These are phyloP conservation scores for Pimephales promelas DNA, from an alignment of 2,113 vertebrate species.

Conservation along the genomic window DNA sequence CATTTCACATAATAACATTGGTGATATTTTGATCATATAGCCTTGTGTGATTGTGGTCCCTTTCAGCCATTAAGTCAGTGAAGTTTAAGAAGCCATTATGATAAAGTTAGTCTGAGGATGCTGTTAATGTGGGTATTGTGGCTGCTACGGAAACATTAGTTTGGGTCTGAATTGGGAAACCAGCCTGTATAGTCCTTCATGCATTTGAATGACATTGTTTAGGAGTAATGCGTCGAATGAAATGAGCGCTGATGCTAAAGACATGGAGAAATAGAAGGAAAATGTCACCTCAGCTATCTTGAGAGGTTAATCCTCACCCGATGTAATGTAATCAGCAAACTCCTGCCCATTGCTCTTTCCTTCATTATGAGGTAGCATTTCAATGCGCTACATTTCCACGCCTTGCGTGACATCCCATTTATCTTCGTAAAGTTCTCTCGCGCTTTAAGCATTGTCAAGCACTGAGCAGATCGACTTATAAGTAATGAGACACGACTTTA, in stretches of 20 bases:
- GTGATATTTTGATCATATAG: not conserved
- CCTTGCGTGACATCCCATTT: constrained; percentile 24
- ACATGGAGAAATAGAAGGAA: constrained; percentile 16
- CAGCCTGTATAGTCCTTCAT: not conserved
- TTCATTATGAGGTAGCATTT: constrained; percentile 34
- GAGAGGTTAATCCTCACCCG: constrained; percentile 16
- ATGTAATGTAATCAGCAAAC: constrained; percentile 28
- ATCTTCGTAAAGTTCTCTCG: constrained; percentile 20
- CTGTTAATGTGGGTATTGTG: not conserved
- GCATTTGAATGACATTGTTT: not conserved
- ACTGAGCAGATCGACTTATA: constrained; percentile 1
- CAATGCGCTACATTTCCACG: not conserved
- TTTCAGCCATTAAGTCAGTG: not conserved
- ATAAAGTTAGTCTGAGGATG: not conserved
- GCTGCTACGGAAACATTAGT: not conserved
- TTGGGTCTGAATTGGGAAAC: not conserved
- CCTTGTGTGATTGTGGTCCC: not conserved
- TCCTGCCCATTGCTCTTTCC: constrained; percentile 14
- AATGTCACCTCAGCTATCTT: constrained; percentile 3
- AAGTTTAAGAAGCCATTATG: not conserved
- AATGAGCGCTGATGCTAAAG: constrained; percentile 2
- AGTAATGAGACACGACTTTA: constrained; percentile 28
- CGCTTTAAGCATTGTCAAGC: constrained; percentile 12
- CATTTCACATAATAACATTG: not conserved
- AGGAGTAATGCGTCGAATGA: not conserved